Evolutionary conservation across 2,888 invertebrate genomes (phyloP), one percentile per base, ranked within the genome.

Genomic region (Cinara cedri): DNA sequence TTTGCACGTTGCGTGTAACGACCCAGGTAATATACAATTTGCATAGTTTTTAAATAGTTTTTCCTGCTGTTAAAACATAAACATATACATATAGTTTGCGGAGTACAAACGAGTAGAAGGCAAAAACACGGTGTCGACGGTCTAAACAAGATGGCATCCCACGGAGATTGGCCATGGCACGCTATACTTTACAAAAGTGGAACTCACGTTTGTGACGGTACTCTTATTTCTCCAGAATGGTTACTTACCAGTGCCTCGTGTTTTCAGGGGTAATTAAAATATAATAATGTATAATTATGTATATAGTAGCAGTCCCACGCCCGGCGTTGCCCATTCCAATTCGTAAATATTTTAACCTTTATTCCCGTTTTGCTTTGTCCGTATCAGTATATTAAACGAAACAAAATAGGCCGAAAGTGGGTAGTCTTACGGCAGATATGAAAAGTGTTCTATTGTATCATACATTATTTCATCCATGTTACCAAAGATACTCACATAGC

Each of bases 161-260:
- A 93, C 0, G 95, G 94, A 2, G 94, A 95, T 85, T 95, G 95
- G 95, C 96, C 96, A n/a, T 96, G 96, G 95, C 91, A 94, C 85
- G 93, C 91, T 21, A 91, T 93, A 1, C 87, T 96, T 3, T 90
- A 93, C 84, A 91, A 94, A 83, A 91, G 94, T 84, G 92, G 94
- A 83, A 91, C 92, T 57, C 95, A 96, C 85, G 92, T 94, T 9
- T 96, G 96, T 85, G 96, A 96, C 85, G 95, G 93, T 1, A 93
- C 94, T 1, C 88, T 96, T 55, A 89, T 95, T 63, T 92, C 93
- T 46, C 88, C 91, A 6, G 90, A 91, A 81, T 96, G 96, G 95
- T 89, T 96, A 13, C 87, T 95, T 57, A 95, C 95, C 42, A 93
- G 95, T 0, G 92, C 93, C 13, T 93, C 94, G 8, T 96, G 96